Percentiles rank a stretch among this genome's conserved stretches.
Conservation (phyloP, 2,888 invertebrate genomes). For the Cosmorhoe ocellata region DNA sequence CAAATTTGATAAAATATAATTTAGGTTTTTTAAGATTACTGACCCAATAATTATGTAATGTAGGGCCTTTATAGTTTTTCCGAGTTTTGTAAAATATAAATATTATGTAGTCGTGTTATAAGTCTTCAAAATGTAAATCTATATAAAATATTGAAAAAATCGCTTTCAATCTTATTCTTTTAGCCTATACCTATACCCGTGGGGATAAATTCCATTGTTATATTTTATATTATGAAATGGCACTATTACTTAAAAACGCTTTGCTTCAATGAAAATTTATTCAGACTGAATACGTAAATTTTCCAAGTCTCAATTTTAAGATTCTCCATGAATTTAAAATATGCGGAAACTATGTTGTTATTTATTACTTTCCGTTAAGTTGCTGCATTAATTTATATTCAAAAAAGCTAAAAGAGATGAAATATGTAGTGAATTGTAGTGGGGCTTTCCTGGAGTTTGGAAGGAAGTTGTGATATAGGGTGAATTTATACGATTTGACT, state of each 20-base stretch:
- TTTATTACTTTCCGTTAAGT: slow-evolving; percentile 58
- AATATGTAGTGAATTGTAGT: slow-evolving; percentile 48
- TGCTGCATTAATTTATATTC: slow-evolving; percentile 53
- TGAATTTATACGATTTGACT: slow-evolving; percentile 58
- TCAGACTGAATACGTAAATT: slow-evolving; percentile 41
- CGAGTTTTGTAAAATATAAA: too few relatives aligned
- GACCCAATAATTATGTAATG: too few relatives aligned
- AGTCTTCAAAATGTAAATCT: too few relatives aligned
- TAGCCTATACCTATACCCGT: too few relatives aligned
- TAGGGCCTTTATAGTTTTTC: too few relatives aligned
- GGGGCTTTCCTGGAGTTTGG: slow-evolving; percentile 41
- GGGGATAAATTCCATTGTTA: slow-evolving; percentile 9
- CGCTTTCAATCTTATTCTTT: too few relatives aligned
- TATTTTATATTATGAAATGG: slow-evolving; percentile 15
- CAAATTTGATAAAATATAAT: too few relatives aligned
- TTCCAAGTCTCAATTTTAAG: slow-evolving; percentile 47
- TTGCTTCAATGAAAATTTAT: slow-evolving; percentile 43
- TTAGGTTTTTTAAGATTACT: too few relatives aligned
- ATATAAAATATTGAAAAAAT: too few relatives aligned
- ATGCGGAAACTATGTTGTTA: slow-evolving; percentile 55
- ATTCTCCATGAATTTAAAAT: slow-evolving; percentile 44
- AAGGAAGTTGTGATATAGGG: slow-evolving; percentile 60
- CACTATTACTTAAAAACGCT: slow-evolving; percentile 22
- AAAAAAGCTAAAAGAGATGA: slow-evolving; percentile 47
- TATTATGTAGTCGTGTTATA: too few relatives aligned